Evolutionary conservation across 2,113 vertebrate species (phyloP), one percentile per base, ranked within the genome.

Genomic region (Pelmatolapia mariae): DNA sequence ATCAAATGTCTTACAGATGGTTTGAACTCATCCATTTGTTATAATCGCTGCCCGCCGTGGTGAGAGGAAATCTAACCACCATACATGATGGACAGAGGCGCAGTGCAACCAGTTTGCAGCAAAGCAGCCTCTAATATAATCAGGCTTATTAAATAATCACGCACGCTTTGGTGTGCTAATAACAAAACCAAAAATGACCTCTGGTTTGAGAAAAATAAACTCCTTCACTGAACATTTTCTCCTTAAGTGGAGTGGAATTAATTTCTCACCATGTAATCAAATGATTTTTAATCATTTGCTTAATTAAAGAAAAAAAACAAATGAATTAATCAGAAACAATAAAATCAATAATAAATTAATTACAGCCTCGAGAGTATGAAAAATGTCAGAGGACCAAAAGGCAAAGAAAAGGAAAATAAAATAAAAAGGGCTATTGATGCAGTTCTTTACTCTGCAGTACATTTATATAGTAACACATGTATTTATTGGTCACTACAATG

Each of bases 1-100:
- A 96, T 96, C 94, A 95, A 96, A 96, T 96, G 95, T 96, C 95
- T 96, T 95, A 96, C 96, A 95, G 94, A 95, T 86, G 94, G 94
- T 96, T 96, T 94, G 96, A 97, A 95, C 91, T 94, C 95, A 96
- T 94, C 95, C 96, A 95, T 95, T 96, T 96, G 96, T 94, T 94
- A 95, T 96, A 96, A 97, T 96, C 84, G 83, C 89, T 91, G 93
- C 94, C 84, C 81, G 59, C 89, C 53, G 19, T 85, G 85, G 86
- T 90, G 92, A 94, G 93, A 91, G 89, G 81, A 91, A 89, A 90
- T 92, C 83, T 84, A 89, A 94, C 93, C 93, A 95, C 94, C 94
- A 93, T 81, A 91, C 89, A 91, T 82, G 89, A 94, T 89, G 89
- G 89, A 95, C 87, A 83, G 89, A 95, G 93, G 63, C 87, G n/a